Evolutionary conservation across 30 jellyfish, hydroid and myxozoan genomes (phyloP).

Genomic region (Phacellophora camtschatica): DNA sequence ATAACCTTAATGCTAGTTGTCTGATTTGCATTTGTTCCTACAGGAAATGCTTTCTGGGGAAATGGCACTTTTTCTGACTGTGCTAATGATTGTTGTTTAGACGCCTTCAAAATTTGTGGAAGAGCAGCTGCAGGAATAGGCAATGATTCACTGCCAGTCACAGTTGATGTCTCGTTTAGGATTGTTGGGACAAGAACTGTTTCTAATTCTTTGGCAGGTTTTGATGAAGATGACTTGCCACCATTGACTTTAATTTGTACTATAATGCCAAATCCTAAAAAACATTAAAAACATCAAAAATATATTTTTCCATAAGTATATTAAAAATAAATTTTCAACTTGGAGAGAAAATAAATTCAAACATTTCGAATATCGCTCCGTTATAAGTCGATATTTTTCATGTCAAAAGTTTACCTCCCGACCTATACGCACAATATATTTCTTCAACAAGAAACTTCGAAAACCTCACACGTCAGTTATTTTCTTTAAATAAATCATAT

Average conservation of each 20-base stretch:
- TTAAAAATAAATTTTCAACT: too few relatives aligned
- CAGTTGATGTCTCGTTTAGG: slow-evolving; percentile 35
- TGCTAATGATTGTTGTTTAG: not conserved
- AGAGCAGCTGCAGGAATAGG: slow-evolving; percentile 8
- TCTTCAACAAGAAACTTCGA: too few relatives aligned
- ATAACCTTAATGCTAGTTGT: slow-evolving; percentile 8
- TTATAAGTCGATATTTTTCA: too few relatives aligned
- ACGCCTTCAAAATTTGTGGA: not conserved
- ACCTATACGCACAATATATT: too few relatives aligned
- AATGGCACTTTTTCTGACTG: not conserved
- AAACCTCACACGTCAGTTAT: too few relatives aligned
- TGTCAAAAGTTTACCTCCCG: too few relatives aligned
- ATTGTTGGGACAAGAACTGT: slow-evolving; percentile 31
- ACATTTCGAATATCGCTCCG: too few relatives aligned
- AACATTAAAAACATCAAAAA: too few relatives aligned
- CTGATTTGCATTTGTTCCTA: not conserved
- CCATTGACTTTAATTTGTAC: not conserved
- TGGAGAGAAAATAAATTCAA: too few relatives aligned
- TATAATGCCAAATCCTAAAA: slow-evolving; percentile 43
- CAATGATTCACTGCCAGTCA: not conserved
- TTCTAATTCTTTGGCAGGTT: not conserved
- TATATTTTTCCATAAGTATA: too few relatives aligned
- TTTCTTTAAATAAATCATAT: too few relatives aligned
- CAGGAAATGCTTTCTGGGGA: not conserved
- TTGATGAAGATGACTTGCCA: not conserved